These are phyloP conservation scores for Damaliscus lunatus DNA, from an alignment of 2,113 vertebrate species.

Conservation along the genomic window DNA sequence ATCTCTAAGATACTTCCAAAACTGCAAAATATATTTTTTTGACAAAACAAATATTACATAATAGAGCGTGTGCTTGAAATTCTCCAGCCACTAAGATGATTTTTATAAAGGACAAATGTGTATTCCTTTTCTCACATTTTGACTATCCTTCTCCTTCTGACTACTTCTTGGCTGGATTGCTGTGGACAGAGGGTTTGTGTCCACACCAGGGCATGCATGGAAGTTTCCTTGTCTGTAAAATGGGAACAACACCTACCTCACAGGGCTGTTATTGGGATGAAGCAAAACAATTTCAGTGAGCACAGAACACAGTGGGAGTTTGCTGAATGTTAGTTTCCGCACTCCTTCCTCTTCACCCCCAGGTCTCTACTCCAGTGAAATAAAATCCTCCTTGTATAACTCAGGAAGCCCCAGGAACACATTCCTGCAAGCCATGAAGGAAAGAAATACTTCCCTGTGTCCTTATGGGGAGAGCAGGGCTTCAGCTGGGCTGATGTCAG, in stretches of 20 bases:
- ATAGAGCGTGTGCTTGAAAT: not conserved
- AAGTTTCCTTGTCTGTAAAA: not conserved
- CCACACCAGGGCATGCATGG: not conserved
- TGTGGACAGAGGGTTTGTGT: not conserved
- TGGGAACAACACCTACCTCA: not conserved
- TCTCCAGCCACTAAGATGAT: not conserved
- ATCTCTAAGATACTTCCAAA: not conserved
- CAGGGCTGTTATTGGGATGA: not conserved
- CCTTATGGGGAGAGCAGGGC: not conserved
- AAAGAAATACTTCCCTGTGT: conserved; percentile 62
- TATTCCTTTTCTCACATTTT: not conserved
- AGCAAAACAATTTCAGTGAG: conserved; percentile 18
- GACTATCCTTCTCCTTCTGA: not conserved
- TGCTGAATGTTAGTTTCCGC: not conserved
- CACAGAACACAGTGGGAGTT: not conserved
- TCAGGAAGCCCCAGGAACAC: conserved; percentile 60
- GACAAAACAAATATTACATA: not conserved
- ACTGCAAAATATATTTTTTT: not conserved
- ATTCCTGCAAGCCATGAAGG: conserved; percentile 61
- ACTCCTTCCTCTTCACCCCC: not conserved
- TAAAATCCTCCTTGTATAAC: conserved; percentile 67
- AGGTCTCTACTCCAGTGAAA: conserved; percentile 41
- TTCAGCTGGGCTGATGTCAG: conserved; percentile 52
- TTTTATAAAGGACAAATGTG: not conserved
- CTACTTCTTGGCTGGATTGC: not conserved